A percentile compares a stretch with the other conserved stretches of the same genome.
These are phyloP conservation scores for Pholis gunnellus DNA, from an alignment of 2,113 vertebrate species.

Conservation along the genomic window DNA sequence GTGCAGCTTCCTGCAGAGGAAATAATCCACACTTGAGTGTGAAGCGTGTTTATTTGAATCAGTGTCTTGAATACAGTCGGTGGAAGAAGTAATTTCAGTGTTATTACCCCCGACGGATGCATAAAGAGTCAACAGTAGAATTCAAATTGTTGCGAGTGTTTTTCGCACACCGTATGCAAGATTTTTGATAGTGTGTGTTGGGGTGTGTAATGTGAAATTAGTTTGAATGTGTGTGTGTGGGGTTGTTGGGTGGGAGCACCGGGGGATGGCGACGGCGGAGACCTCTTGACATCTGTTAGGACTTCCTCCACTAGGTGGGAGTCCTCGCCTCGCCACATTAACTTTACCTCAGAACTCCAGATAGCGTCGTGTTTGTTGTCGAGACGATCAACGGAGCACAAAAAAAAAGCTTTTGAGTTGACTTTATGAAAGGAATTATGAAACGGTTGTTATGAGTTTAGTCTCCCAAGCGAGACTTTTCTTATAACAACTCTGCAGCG, in stretches of 20 bases:
- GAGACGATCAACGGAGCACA: slow-evolving; percentile 27
- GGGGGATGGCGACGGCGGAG: neutral
- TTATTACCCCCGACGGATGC: slow-evolving; percentile 32
- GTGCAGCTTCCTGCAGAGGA: neutral
- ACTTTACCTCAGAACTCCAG: slow-evolving; percentile 27
- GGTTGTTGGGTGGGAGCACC: neutral
- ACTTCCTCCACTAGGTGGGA: slow-evolving; percentile 18
- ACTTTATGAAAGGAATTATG: slow-evolving; percentile 44
- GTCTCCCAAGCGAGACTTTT: slow-evolving; percentile 26
- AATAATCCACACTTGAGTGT: slow-evolving; percentile 34
- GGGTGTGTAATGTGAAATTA: slow-evolving; percentile 32
- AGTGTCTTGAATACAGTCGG: slow-evolving; percentile 42
- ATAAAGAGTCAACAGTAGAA: slow-evolving; percentile 35
- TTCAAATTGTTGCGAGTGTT: slow-evolving; percentile 31
- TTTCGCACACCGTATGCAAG: slow-evolving; percentile 6
- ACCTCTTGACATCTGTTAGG: slow-evolving; percentile 17
- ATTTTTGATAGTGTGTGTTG: slow-evolving; percentile 32
- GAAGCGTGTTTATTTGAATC: slow-evolving; percentile 32
- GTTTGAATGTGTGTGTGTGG: slow-evolving; percentile 18
- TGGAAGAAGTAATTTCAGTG: slow-evolving; percentile 40
- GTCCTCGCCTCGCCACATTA: slow-evolving; percentile 24
- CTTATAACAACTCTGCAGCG: slow-evolving; percentile 14
- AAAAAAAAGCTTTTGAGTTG: neutral
- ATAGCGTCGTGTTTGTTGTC: slow-evolving; percentile 28
- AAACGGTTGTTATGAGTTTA: slow-evolving; percentile 29